Base-by-base conservation (phyloP, 1,140 invertebrate species). In the Argopecten irradians region DNA sequence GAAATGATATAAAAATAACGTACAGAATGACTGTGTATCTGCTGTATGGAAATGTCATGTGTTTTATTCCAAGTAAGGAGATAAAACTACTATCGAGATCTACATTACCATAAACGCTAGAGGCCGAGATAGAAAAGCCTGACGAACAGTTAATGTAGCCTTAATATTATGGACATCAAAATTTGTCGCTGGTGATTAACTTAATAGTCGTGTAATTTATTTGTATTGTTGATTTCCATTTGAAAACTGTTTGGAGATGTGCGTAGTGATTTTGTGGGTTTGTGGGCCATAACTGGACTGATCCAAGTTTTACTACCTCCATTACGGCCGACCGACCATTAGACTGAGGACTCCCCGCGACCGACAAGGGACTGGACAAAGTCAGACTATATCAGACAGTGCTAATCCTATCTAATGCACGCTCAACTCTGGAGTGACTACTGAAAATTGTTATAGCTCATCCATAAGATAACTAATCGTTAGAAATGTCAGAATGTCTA, bases 221-320 rank as follows among this genome's bases (percentile, higher is more conserved):
- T 71, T 71, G 22, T 71, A 71, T 71, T 28, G 55, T 71, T 71
- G 55, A 71, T 71, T 71, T 71, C 55, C 55, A 71, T 71, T 71
- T 71, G n/a, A 71, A 71, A 71, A 71, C n/a, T 71, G 55, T 71
- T 71, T n/a, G n/a, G 55, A 71, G 55, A 71, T 71, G n/a, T 71
- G 55, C 11, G 55, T n/a, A 71, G 55, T 71, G 14, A 71, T 71
- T 71, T 71, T 22, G n/a, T 1, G 7, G 55, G 55, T 71, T 71
- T 22, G n/a, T 1, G 7, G 55, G 55, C 55, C 55, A 71, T 71
- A 71, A 71, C n/a, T 16, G 16, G 28, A 5, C 55, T 71, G 55
- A 71, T 71, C 22, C 28, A n/a, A 28, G 55, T 71, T 71, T 71
- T 28, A 71, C 22, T 5, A n/a, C 55, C 55, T 71, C 55, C 55